Base-by-base conservation (phyloP, 2,113 vertebrate species). In the Taurulus bubalis region DNA sequence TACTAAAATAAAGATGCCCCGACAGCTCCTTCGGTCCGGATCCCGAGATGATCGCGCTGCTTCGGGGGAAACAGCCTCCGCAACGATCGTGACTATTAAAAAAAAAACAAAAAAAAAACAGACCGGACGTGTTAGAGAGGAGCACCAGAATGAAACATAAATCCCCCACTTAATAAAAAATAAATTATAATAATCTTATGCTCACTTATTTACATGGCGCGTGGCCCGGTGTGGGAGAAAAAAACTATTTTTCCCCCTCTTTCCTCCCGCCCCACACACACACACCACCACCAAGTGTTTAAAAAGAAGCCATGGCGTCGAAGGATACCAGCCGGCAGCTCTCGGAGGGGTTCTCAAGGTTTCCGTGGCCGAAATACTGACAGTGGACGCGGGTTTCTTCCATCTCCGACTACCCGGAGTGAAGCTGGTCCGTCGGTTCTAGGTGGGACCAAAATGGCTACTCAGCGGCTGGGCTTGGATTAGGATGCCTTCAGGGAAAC, bases 401-500 rank as follows among this genome's bases (percentile, higher is more conserved):
- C 91, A 95, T 92, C 93, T 91, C 94, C 89, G 58, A 47, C 82
- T 89, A 82, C 85, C 89, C 85, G 64, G 90, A 90, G 85, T 84
- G 91, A 89, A 87, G 90, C 90, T 81, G 80, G 8, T 92, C 80
- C 20, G 67, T 87, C 83, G 79, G 87, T 66, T 92, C 83, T 89
- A 93, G 88, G 92, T 92, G 92, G 93, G 93, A 96, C 95, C 97
- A 99, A 98, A 96, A 99, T 99, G 97, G 97, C 97, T 94, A 92
- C 95, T 94, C 89, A 83, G 80, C 80, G 88, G 89, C 90, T 80
- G 91, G 89, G 89, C 84, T 94, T 93, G 94, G 92, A 92, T 91
- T 93, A 93, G 4, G 88, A 1, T 71, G 86, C 87, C 1, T 93
- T 93, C 87, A 88, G 0, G 85, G 76, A 85, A 71, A 26, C 3